These are phyloP conservation scores for Podargus strigoides DNA, from an alignment of 2,797 vertebrate species.

Conservation along the genomic window DNA sequence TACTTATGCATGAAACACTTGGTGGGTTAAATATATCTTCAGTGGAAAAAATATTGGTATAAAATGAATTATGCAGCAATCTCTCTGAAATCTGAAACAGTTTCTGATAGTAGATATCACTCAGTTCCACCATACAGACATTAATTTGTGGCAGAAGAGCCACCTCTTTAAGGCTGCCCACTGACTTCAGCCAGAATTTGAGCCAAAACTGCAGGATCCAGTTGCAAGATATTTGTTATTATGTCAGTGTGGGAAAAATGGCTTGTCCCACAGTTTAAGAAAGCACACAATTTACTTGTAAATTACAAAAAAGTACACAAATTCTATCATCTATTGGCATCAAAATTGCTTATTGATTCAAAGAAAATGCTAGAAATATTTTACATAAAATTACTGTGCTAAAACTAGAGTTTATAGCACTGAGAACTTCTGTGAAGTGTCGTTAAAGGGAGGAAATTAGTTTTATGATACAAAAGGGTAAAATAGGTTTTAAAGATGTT, in stretches of 20 bases:
- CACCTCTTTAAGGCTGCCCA: background rate
- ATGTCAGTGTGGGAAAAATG: background rate
- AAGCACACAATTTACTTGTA: background rate
- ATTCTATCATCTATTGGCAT: constrained; percentile 8
- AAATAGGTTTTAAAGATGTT: background rate
- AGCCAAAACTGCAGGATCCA: background rate
- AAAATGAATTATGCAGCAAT: background rate
- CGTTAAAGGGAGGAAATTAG: constrained; percentile 30
- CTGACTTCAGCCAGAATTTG: background rate
- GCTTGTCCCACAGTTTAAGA: background rate
- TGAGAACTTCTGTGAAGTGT: background rate
- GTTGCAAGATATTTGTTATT: background rate
- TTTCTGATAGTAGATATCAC: background rate
- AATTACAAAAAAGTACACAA: constrained; percentile 28
- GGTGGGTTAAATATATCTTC: background rate
- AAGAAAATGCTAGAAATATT: constrained; percentile 37
- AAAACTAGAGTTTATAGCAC: constrained; percentile 28
- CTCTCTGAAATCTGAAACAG: background rate
- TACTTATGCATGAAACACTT: accelerated
- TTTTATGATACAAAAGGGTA: constrained; percentile 1
- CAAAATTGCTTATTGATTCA: constrained; percentile 39
- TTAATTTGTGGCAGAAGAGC: background rate
- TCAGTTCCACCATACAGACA: background rate
- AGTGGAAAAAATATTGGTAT: background rate
- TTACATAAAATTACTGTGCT: background rate